Base-by-base conservation (phyloP, 2,888 invertebrate genomes). In the Lordiphosa fenestrarum region DNA sequence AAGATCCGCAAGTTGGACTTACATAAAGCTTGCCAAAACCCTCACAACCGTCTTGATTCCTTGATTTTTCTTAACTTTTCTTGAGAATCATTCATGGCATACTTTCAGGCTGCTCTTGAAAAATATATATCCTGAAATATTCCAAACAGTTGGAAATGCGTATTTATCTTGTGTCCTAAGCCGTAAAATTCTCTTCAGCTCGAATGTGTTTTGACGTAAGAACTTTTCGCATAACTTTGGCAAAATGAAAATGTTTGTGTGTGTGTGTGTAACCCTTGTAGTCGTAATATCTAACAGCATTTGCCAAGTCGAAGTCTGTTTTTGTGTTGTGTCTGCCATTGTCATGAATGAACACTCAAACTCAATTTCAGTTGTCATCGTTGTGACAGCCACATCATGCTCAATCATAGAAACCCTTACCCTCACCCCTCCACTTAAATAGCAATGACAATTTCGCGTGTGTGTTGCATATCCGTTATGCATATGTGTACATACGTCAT, bases 381-480 rank as follows among this genome's bases (percentile, higher is more conserved):
- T 57, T 73, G 23, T 33, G 36, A 57, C 62, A 66, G 69, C 71
- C 69, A 77, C 74, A 77, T 66, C 78, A 84, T 66, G 80, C 83
- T 78, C 84, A 82, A 74, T 78, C 72, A 65, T 76, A 56, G 63
- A 51, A 39, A 12, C 53, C 6, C 40, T 51, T 51, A 48, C 38
- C 25, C 37, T 12, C 3, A 19, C 12, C 39, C 15, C 19, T 30
- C 33, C 25, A 46, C 19, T 30, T 30, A 35, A 48, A 35, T 15
- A 50, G 60, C 64, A 85, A 84, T 83, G 84, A 85, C 85, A 85
- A 78, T 80, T 85, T 80, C 80, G 85, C 85, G 77, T 81, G 81
- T 78, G 69, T 82, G 73, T 85, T 82, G 73, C 85, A 85, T 82
- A 80, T 80, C 81, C 85, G 84, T 76, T 78, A 83, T 84, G 83